These are phyloP conservation scores for Lithobates pipiens DNA, from an alignment of 2,797 vertebrate genomes.

Conservation along the genomic window DNA sequence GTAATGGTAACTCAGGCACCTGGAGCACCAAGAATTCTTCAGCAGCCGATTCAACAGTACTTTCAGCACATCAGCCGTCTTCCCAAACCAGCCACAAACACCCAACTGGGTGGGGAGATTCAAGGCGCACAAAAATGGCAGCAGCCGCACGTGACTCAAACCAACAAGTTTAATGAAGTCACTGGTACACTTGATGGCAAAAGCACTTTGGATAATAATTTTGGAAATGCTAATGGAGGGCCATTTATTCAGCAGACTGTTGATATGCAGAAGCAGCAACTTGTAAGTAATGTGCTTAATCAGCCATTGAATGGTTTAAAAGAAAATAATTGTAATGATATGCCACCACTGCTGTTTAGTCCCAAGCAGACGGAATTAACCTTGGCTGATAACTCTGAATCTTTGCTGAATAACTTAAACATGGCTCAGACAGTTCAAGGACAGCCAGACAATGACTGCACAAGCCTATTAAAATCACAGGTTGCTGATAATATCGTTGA, in stretches of 20 bases:
- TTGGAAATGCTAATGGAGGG: constrained; percentile 51
- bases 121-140: constrained; percentile 65
- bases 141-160: constrained; percentile 65
- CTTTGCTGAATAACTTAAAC: constrained; percentile 38
- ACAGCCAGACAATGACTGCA: constrained; percentile 44
- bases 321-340: constrained; percentile 13
- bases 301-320: constrained; percentile 60
- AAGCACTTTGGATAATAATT: constrained; percentile 51
- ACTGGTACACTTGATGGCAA: constrained; percentile 43
- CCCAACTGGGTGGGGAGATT: constrained; percentile 61
- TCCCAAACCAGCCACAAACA: constrained; percentile 58
- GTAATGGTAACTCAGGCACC: constrained; percentile 88
- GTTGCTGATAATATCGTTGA: constrained; percentile 69
- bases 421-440: constrained; percentile 61
- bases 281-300: constrained; percentile 56
- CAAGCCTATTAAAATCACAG: constrained; percentile 52
- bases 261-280: constrained; percentile 64
- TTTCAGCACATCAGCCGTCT: constrained; percentile 73
- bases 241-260: constrained; percentile 60
- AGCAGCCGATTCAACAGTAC: constrained; percentile 75
- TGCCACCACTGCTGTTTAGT: constrained; percentile 71
- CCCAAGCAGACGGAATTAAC: constrained; percentile 69
- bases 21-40: constrained; percentile 73
- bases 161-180: constrained; percentile 49
- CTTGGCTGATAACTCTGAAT: constrained; percentile 57